Percentiles rank a stretch among this genome's conserved stretches.
Evolutionary conservation across 1,140 invertebrate species (phyloP).

Genomic region (Ceratina calcarata): DNA sequence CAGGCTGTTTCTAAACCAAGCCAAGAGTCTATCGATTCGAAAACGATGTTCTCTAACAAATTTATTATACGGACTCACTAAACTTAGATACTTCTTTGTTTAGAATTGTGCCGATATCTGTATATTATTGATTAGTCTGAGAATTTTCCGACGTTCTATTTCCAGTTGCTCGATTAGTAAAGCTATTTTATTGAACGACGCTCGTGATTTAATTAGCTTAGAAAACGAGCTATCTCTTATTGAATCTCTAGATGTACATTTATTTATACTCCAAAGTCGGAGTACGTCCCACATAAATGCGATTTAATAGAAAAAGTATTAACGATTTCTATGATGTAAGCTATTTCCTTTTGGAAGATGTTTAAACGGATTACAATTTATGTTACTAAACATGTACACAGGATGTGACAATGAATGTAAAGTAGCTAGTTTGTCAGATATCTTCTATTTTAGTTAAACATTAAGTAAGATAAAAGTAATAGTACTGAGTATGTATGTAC

Average conservation of each 20-base stretch:
- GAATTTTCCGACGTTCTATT: conserved; percentile 24
- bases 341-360: no score
- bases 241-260: neutral
- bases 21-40: neutral
- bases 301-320: neutral
- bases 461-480: no score
- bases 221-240: conserved; percentile 17
- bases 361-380: no score
- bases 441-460: no score
- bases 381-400: no score
- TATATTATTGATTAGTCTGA: conserved; percentile 13
- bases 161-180: conserved; percentile 13
- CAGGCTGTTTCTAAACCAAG: neutral
- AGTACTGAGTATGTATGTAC: no score
- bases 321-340: no score
- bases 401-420: no score
- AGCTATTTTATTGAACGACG: conserved; percentile 11
- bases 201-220: conserved; percentile 29
- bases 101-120: neutral
- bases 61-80: neutral
- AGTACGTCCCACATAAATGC: neutral
- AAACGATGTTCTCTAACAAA: neutral
- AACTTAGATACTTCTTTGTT: no score
- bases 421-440: no score
- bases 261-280: neutral